Conservation (phyloP, 92 coral and sea anemone genomes). For the Phenganax marumi region DNA sequence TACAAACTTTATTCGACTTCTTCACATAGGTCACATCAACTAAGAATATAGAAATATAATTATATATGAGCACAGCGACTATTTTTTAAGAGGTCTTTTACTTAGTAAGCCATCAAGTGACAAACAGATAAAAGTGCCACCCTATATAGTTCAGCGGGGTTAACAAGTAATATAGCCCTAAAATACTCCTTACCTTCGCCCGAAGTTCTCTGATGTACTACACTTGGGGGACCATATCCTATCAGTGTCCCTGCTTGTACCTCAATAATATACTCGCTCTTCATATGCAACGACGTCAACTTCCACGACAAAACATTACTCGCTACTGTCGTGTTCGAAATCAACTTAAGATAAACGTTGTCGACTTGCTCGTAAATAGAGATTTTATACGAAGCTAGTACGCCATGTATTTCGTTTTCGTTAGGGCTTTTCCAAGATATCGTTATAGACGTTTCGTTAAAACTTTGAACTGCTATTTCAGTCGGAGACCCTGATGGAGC, state of each 20-base stretch:
- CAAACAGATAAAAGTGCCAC: too few relatives aligned
- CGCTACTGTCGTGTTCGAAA: constrained; percentile 16
- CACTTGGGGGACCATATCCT: constrained; percentile 35
- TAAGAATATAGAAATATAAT: not conserved
- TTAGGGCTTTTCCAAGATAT: constrained; percentile 24
- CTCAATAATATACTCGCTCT: constrained; percentile 35
- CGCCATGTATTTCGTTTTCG: constrained; percentile 9
- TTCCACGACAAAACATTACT: not conserved
- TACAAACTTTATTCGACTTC: constrained; percentile 28
- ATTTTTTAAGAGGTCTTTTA: not conserved
- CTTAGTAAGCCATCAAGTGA: not conserved
- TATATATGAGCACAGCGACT: not conserved
- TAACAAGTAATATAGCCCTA: too few relatives aligned
- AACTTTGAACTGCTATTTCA: not conserved
- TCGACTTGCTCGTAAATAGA: constrained; percentile 12
- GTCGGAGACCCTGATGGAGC: constrained; percentile 30
- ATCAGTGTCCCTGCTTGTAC: constrained; percentile 32
- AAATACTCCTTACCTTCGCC: constrained; percentile 12
- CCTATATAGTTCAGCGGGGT: too few relatives aligned
- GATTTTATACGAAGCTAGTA: constrained; percentile 13
- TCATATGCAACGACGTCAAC: not conserved
- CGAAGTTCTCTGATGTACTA: constrained; percentile 19
- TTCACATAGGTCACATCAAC: constrained; percentile 39
- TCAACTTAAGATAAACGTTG: constrained; percentile 11
- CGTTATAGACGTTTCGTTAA: constrained; percentile 21